phyloP scores from a whole-genome alignment of 2,113 vertebrate genomes.

The Pangasianodon gigas region DNA sequence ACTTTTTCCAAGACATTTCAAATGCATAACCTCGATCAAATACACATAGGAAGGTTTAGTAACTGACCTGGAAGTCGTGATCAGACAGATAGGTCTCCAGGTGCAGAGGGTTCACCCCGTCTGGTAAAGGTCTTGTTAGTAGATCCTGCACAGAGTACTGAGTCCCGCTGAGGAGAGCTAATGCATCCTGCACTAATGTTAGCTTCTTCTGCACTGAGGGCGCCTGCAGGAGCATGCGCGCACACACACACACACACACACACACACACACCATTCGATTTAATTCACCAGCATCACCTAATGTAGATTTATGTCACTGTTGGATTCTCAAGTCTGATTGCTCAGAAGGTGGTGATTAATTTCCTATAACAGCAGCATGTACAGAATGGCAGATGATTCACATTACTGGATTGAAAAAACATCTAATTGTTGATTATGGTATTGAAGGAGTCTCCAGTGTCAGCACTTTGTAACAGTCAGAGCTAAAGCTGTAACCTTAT shows the following conservation, averaged over 20 bases:
- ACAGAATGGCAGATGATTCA: not conserved
- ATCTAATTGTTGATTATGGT: not conserved
- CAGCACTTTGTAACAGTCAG: not conserved
- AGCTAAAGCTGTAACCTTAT: not conserved
- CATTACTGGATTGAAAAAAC: not conserved
- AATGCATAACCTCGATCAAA: not conserved
- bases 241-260: not conserved
- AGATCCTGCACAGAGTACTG: constrained; percentile 72
- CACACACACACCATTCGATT: not conserved
- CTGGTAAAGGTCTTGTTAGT: constrained; percentile 67
- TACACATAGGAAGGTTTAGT: not conserved
- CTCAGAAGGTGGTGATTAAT: not conserved
- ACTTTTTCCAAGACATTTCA: not conserved
- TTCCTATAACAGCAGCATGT: not conserved
- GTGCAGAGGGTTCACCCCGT: constrained; percentile 70
- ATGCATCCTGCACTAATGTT: constrained; percentile 76
- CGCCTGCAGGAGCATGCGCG: constrained; percentile 53
- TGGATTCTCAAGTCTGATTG: not conserved
- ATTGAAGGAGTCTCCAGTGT: not conserved
- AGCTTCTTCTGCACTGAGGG: constrained; percentile 62
- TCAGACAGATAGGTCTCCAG: constrained; percentile 74
- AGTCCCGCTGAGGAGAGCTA: constrained; percentile 69
- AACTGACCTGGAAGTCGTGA: constrained; percentile 73
- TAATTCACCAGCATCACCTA: not conserved
- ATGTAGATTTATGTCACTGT: not conserved